Evolutionary conservation across 2,113 vertebrate genomes (phyloP).

Genomic region (Prolemur simus): DNA sequence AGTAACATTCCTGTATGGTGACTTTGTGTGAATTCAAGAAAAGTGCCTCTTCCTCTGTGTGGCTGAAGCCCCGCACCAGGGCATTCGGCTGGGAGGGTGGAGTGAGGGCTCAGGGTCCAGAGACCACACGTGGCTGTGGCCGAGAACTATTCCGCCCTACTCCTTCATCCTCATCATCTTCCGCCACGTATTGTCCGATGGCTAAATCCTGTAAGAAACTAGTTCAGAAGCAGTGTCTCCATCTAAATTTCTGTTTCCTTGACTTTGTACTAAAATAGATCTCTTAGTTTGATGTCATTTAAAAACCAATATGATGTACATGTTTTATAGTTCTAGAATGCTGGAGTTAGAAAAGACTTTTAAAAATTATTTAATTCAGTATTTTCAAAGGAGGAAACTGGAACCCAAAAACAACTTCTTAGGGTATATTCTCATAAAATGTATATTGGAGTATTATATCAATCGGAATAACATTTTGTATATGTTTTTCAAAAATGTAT

Average conservation of each 20-base stretch:
- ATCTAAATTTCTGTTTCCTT: not conserved
- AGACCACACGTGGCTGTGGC: accelerated
- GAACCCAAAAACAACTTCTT: not conserved
- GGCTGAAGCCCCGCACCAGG: not conserved
- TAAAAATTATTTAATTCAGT: not conserved
- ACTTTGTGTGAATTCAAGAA: not conserved
- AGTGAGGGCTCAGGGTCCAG: not conserved
- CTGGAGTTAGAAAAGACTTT: not conserved
- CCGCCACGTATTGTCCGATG: not conserved
- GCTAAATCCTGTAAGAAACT: not conserved
- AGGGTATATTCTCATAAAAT: not conserved
- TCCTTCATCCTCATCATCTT: not conserved
- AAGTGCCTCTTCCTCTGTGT: not conserved
- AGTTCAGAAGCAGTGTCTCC: not conserved
- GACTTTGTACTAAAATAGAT: not conserved
- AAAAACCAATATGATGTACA: not conserved
- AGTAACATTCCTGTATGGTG: not conserved
- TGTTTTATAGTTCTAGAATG: not conserved
- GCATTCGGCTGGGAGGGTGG: not conserved
- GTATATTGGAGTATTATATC: not conserved
- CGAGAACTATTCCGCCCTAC: no score
- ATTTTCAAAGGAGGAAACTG: not conserved
- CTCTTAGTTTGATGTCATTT: not conserved
- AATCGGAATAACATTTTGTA: not conserved
- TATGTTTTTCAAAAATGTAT: not conserved